phyloP scores from a whole-genome alignment of 2,113 vertebrate genomes.

The Daboia siamensis region DNA sequence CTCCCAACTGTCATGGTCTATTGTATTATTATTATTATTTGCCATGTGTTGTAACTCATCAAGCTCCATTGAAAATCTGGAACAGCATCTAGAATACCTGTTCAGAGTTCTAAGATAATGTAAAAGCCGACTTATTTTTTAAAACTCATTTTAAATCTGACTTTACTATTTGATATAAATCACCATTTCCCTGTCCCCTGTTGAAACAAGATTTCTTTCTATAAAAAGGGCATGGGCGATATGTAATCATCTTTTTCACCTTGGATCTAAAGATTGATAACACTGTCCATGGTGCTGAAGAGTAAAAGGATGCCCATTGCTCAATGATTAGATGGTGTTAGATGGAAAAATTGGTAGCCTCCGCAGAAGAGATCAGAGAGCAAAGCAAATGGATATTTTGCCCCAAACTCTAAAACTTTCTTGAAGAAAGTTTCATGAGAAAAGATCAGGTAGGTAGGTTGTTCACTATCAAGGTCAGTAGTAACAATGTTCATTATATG shows the following conservation, averaged over 20 bases:
- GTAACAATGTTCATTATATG: neutral
- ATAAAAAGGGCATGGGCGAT: neutral
- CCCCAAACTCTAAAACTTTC: neutral
- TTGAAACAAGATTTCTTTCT: neutral
- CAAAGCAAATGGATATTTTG: neutral
- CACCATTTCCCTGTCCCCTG: neutral
- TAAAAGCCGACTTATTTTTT: neutral
- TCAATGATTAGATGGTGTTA: neutral
- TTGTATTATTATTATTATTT: neutral
- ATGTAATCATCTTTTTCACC: neutral
- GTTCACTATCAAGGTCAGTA: neutral
- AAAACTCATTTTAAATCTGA: neutral
- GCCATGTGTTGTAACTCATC: conserved; percentile 9
- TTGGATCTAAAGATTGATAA: neutral
- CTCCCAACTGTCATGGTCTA: neutral
- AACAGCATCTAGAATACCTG: neutral
- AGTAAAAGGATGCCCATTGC: neutral
- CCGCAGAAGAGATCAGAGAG: neutral
- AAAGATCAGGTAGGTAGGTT: neutral
- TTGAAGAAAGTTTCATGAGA: neutral
- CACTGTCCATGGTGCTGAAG: conserved; percentile 6
- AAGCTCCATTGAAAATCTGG: neutral
- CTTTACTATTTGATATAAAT: neutral
- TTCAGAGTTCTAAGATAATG: neutral
- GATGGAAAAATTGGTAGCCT: neutral